Conservation (phyloP, 2,888 invertebrate species). For the Agrochola lychnidis region DNA sequence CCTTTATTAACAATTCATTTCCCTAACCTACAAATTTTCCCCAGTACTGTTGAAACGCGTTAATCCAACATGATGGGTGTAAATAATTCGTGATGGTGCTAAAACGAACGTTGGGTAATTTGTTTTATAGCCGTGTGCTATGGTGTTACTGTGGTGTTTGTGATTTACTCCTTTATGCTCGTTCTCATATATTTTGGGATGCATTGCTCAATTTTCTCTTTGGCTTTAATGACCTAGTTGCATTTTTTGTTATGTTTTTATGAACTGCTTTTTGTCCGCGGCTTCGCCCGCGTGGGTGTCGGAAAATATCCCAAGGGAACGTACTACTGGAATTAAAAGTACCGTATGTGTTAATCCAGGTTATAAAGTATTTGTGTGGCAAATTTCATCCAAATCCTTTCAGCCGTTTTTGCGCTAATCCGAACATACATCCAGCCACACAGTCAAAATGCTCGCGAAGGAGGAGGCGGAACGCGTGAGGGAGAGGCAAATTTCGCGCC, state of each 20-base stretch:
- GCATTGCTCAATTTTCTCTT: slow-evolving; percentile 44
- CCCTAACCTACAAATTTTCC: background rate
- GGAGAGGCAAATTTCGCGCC: too few species aligned
- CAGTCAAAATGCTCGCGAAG: too few species aligned
- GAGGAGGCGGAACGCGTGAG: too few species aligned
- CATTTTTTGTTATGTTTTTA: background rate
- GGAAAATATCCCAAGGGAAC: too few species aligned
- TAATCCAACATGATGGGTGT: slow-evolving; percentile 26
- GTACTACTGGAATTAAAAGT: too few species aligned
- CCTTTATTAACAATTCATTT: background rate
- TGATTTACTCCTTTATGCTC: slow-evolving; percentile 37
- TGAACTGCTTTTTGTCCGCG: too few species aligned
- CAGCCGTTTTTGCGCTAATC: too few species aligned
- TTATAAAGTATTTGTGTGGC: too few species aligned
- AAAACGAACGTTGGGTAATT: slow-evolving; percentile 39
- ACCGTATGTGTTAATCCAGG: too few species aligned
- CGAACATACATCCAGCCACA: too few species aligned
- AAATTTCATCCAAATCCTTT: too few species aligned
- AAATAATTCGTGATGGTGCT: slow-evolving; percentile 52
- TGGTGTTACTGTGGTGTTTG: slow-evolving; percentile 18
- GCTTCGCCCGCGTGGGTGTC: too few species aligned
- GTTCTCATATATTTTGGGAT: slow-evolving; percentile 33
- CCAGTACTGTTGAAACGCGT: slow-evolving; percentile 13
- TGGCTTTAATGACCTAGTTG: slow-evolving; percentile 19
- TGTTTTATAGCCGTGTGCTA: slow-evolving; percentile 43